These are phyloP conservation scores for Ctenochaetus hawaiiensis DNA, from an alignment of 2,797 vertebrate species.

Conservation along the genomic window DNA sequence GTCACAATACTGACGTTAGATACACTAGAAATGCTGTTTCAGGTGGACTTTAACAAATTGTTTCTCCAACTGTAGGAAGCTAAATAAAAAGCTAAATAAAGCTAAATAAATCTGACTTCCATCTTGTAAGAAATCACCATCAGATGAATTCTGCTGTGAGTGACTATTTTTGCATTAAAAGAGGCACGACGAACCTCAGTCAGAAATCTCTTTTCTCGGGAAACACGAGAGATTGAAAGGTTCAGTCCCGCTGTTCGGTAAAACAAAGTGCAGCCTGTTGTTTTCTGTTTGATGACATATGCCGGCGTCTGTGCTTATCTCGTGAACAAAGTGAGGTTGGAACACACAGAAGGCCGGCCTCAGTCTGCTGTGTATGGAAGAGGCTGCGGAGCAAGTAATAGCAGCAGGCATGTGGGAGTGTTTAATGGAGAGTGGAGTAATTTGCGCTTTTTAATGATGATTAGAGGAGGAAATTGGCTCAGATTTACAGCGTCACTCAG, in stretches of 20 bases:
- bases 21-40: too few relatives aligned
- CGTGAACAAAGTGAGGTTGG: constrained; percentile 45
- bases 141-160: constrained; percentile 6
- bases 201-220: constrained; percentile 1
- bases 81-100: too few relatives aligned
- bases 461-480: constrained; percentile 97
- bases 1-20: too few relatives aligned
- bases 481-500: constrained; percentile 96
- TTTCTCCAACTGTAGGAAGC: too few relatives aligned
- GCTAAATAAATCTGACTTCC: too few relatives aligned
- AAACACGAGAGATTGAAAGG: constrained; percentile 37
- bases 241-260: constrained; percentile 24
- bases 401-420: constrained; percentile 82
- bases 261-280: constrained; percentile 29
- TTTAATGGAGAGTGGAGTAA: constrained; percentile 93
- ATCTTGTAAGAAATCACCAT: constrained; percentile 10
- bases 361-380: constrained; percentile 42
- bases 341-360: constrained; percentile 34
- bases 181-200: constrained; percentile 21
- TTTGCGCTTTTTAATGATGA: constrained; percentile 95
- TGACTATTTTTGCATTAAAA: constrained; percentile 36
- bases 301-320: constrained; percentile 34
- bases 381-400: constrained; percentile 68
- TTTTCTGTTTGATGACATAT: constrained; percentile 48
- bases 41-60: too few relatives aligned